Evolutionary conservation across 35 echinoderm and acorn worm genomes (phyloP).

Genomic region (Hemicentrotus pulcherrimus): DNA sequence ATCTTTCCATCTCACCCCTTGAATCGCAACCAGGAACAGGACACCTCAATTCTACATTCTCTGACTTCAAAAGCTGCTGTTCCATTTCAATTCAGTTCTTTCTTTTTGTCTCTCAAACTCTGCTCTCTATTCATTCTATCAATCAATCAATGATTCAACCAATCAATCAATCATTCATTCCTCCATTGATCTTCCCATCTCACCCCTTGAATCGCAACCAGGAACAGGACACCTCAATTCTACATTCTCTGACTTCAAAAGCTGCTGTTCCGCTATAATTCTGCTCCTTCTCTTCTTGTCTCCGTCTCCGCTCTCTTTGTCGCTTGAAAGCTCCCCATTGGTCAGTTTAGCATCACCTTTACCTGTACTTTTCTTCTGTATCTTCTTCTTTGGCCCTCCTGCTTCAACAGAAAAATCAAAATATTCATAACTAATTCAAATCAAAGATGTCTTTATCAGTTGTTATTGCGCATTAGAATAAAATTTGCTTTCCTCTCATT

Average conservation of each 20-base stretch:
- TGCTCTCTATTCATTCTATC: background rate
- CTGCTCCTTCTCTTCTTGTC: conserved; percentile 77
- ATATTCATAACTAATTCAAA: no score
- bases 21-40: conserved; percentile 93
- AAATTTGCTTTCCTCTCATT: no score
- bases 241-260: conserved; percentile 75
- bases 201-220: conserved; percentile 96
- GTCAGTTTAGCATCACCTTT: conserved; percentile 44
- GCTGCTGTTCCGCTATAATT: conserved; percentile 71
- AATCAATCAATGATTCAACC: no score
- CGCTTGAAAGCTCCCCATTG: conserved; percentile 27
- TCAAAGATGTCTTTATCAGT: no score
- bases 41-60: conserved; percentile 80
- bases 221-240: conserved; percentile 88
- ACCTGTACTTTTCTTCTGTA: conserved; percentile 47
- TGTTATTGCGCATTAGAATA: no score
- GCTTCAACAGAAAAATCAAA: no score
- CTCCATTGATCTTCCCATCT: background rate
- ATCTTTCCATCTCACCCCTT: conserved; percentile 43
- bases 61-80: conserved; percentile 73
- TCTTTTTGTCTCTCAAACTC: conserved; percentile 61
- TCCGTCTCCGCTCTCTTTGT: conserved; percentile 64
- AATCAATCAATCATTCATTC: background rate
- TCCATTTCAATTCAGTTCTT: conserved; percentile 68
- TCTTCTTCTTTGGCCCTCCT: background rate